Conservation (phyloP, 2,113 vertebrate species). For the Neolamprologus brichardi region DNA sequence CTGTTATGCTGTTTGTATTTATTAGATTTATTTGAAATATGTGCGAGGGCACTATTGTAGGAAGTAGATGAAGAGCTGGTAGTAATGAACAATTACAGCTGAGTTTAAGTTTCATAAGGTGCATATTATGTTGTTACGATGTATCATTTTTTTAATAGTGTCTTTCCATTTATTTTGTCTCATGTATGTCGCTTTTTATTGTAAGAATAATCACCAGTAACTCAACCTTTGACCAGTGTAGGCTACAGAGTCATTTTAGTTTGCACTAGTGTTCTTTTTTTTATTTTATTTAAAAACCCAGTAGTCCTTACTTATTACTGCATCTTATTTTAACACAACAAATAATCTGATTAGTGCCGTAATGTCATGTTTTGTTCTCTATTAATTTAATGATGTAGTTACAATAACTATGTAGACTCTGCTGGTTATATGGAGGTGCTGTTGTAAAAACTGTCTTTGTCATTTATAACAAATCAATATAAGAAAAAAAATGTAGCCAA, state of each 20-base stretch:
- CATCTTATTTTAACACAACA: constrained; percentile 1
- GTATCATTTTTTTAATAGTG: neutral
- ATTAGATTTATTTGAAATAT: constrained; percentile 5
- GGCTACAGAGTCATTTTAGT: neutral
- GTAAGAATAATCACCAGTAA: neutral
- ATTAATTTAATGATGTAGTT: neutral
- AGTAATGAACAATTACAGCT: neutral
- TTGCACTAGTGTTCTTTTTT: neutral
- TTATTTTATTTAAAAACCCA: neutral
- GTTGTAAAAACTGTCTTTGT: neutral
- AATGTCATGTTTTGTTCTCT: neutral
- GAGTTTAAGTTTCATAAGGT: neutral
- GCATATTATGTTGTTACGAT: neutral
- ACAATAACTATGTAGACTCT: neutral
- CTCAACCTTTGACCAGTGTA: neutral
- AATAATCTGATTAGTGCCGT: neutral
- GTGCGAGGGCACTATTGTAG: neutral
- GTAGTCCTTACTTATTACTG: neutral
- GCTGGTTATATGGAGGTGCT: neutral
- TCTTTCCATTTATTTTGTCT: neutral
- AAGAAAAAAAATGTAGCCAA: neutral
- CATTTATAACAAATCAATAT: neutral
- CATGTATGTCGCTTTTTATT: neutral
- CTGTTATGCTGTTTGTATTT: constrained; percentile 43
- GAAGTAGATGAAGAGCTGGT: neutral